These are phyloP conservation scores for Drosophila cracens DNA, from an alignment of 2,888 invertebrate genomes.

Conservation along the genomic window DNA sequence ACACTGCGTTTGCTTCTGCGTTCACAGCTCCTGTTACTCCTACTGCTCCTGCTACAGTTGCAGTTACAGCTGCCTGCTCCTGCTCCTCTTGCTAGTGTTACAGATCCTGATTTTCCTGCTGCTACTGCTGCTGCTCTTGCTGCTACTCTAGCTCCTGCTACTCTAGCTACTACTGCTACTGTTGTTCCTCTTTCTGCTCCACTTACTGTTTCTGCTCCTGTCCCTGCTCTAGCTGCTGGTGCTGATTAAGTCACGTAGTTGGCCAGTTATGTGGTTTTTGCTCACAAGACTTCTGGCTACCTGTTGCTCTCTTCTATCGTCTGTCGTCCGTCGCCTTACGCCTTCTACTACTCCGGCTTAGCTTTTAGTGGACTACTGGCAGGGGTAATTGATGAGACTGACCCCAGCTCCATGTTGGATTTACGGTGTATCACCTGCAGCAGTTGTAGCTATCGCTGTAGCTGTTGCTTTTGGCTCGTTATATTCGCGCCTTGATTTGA, in stretches of 20 bases:
- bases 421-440: constrained; percentile 23
- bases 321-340: constrained; percentile 5
- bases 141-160: not conserved
- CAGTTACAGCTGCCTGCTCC: not conserved
- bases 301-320: constrained; percentile 52
- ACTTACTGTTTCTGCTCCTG: not conserved
- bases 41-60: too few relatives aligned
- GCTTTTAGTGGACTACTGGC: constrained; percentile 47
- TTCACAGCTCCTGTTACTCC: not conserved
- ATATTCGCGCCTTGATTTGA: constrained; percentile 43
- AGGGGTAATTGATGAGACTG: constrained; percentile 64
- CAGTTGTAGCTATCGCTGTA: constrained; percentile 12
- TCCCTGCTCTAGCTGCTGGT: constrained; percentile 41
- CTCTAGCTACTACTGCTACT: not conserved
- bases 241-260: constrained; percentile 73
- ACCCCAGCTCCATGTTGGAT: constrained; percentile 30
- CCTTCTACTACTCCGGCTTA: constrained; percentile 25
- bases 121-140: not conserved
- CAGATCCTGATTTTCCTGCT: not conserved
- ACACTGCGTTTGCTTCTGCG: not conserved
- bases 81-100: not conserved
- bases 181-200: not conserved
- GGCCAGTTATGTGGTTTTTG: constrained; percentile 47
- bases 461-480: constrained; percentile 14
- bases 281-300: constrained; percentile 35